A percentile compares a stretch with the other conserved stretches of the same genome.
Conservation (phyloP, 2,797 vertebrate genomes). For the Poliocrania exsul region DNA sequence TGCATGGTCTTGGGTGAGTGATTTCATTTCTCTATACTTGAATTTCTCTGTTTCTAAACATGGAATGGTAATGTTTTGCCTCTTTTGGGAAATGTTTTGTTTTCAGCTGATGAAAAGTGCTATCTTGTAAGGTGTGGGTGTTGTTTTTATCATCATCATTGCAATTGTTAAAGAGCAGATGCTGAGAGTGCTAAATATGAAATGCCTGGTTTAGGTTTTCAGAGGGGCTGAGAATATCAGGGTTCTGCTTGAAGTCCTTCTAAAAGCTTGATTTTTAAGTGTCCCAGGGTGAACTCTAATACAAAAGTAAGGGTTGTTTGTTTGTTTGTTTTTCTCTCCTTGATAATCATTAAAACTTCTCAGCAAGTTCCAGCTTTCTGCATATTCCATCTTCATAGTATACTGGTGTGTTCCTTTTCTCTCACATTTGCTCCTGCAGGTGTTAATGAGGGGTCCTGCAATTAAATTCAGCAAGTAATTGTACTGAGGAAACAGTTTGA, state of each 20-base stretch:
- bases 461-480: background rate
- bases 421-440: background rate
- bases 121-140: background rate
- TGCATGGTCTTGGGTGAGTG: background rate
- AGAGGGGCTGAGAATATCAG: background rate
- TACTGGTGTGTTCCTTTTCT: background rate
- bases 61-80: background rate
- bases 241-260: background rate
- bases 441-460: background rate
- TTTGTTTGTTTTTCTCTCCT: background rate
- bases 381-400: fast-evolving
- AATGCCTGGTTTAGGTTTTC: background rate
- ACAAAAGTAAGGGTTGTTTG: background rate
- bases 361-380: background rate
- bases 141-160: fast-evolving
- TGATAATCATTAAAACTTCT: background rate
- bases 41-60: background rate
- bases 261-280: background rate
- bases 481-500: background rate
- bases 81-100: background rate
- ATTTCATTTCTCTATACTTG: background rate
- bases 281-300: background rate
- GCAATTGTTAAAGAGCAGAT: background rate
- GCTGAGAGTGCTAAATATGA: background rate
- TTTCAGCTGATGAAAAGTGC: background rate